phyloP scores from a whole-genome alignment of 2,888 invertebrate genomes.

The Rotaria socialis region DNA sequence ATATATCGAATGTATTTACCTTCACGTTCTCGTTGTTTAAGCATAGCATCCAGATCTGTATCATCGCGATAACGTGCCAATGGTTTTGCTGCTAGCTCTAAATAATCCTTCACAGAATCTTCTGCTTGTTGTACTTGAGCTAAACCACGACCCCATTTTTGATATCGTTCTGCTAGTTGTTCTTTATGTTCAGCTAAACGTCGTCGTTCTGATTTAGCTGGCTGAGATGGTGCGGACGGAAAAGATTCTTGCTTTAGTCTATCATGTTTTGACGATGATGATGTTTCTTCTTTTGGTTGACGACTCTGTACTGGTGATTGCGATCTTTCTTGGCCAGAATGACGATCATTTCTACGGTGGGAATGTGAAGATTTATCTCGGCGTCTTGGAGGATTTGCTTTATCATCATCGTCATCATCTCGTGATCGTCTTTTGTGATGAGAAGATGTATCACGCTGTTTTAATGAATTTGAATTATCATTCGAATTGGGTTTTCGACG shows the following conservation, averaged over 20 bases:
- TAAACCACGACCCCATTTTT: constrained; percentile 57
- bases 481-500: background rate
- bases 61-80: constrained; percentile 83
- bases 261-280: background rate
- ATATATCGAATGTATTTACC: constrained; percentile 56
- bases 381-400: background rate
- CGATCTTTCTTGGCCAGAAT: background rate
- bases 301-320: background rate
- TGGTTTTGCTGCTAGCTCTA: constrained; percentile 82
- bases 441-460: background rate
- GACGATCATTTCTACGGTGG: background rate
- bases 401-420: background rate
- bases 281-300: background rate
- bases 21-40: constrained; percentile 68
- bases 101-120: constrained; percentile 71
- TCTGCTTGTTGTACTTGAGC: constrained; percentile 64
- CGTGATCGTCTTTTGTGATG: background rate
- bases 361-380: background rate
- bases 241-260: background rate
- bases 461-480: constrained; percentile 7
- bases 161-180: constrained; percentile 53
- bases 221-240: too few species aligned
- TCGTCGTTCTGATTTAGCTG: background rate
- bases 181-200: constrained; percentile 63
- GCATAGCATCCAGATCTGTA: constrained; percentile 74